phyloP scores from a whole-genome alignment of 2,888 invertebrate species.

The Melieria omissa region DNA sequence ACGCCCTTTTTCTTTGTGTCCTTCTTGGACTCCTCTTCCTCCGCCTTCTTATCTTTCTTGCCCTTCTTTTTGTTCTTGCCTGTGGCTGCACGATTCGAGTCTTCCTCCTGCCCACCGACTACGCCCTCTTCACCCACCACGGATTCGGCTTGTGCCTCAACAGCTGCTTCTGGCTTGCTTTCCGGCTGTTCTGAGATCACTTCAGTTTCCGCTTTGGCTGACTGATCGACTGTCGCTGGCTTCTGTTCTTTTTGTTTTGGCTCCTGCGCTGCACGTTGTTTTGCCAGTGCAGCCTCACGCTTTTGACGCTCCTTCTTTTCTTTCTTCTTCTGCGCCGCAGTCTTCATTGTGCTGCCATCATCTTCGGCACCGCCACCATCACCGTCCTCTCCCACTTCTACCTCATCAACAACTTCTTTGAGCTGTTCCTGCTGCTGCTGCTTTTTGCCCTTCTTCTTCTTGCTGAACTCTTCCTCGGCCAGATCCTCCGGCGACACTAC shows the following conservation, averaged over 20 bases:
- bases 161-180: slow-evolving; percentile 40
- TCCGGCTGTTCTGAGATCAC: slow-evolving; percentile 52
- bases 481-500: slow-evolving; percentile 57
- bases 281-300: slow-evolving; percentile 72
- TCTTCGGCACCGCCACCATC: slow-evolving; percentile 68
- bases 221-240: slow-evolving; percentile 48
- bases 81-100: slow-evolving; percentile 37
- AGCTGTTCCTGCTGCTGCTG: slow-evolving; percentile 41
- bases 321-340: slow-evolving; percentile 89
- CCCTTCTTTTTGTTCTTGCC: slow-evolving; percentile 59
- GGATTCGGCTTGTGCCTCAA: slow-evolving; percentile 52
- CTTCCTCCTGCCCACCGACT: slow-evolving; percentile 37
- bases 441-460: slow-evolving; percentile 58
- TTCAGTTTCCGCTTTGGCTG: slow-evolving; percentile 48
- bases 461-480: slow-evolving; percentile 62
- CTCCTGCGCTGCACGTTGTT: slow-evolving; percentile 63
- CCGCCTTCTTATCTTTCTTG: slow-evolving; percentile 65
- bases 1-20: slow-evolving; percentile 75
- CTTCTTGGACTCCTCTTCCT: slow-evolving; percentile 70
- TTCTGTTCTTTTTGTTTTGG: slow-evolving; percentile 45
- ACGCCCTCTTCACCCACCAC: slow-evolving; percentile 52
- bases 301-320: slow-evolving; percentile 87
- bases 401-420: slow-evolving; percentile 39
- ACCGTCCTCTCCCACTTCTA: slow-evolving; percentile 48
- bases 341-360: slow-evolving; percentile 75